A percentile compares a stretch with the other conserved stretches of the same genome.
Evolutionary conservation across 2,888 invertebrate species (phyloP).

Genomic region (Nomada fucata): DNA sequence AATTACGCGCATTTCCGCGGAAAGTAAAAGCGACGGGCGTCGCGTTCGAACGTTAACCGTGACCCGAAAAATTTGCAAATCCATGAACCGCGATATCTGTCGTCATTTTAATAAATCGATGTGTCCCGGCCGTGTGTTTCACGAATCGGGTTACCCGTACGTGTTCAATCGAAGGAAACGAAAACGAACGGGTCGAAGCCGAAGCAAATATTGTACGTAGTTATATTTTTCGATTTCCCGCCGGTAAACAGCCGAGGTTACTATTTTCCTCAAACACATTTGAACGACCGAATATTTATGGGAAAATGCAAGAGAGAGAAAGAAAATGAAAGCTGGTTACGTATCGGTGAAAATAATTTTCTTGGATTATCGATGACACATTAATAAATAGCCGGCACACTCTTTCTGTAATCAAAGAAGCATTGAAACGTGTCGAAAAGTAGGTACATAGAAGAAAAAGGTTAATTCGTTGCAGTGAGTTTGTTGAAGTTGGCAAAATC

Average conservation of each 20-base stretch:
- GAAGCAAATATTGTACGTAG: neutral
- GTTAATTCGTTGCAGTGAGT: neutral
- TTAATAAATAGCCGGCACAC: neutral
- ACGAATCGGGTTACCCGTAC: neutral
- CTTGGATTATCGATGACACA: neutral
- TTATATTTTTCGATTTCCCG: neutral
- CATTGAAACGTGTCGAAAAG: neutral
- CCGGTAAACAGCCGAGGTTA: neutral
- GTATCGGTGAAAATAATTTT: neutral
- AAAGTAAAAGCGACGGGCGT: constrained; percentile 49
- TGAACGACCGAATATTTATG: neutral
- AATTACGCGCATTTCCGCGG: constrained; percentile 32
- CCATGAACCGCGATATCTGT: neutral
- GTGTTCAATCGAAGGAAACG: neutral
- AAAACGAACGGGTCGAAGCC: neutral
- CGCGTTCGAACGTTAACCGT: constrained; percentile 48
- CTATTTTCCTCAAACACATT: too few species aligned
- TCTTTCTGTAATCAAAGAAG: neutral
- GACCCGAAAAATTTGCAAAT: constrained; percentile 49
- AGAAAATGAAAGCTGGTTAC: neutral
- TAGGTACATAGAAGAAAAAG: neutral
- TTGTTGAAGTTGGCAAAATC: neutral
- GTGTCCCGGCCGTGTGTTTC: neutral
- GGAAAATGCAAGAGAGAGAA: neutral
- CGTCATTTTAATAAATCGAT: neutral